These are phyloP conservation scores for Xenentodon cancila DNA, from an alignment of 2,797 vertebrate genomes.

Conservation along the genomic window DNA sequence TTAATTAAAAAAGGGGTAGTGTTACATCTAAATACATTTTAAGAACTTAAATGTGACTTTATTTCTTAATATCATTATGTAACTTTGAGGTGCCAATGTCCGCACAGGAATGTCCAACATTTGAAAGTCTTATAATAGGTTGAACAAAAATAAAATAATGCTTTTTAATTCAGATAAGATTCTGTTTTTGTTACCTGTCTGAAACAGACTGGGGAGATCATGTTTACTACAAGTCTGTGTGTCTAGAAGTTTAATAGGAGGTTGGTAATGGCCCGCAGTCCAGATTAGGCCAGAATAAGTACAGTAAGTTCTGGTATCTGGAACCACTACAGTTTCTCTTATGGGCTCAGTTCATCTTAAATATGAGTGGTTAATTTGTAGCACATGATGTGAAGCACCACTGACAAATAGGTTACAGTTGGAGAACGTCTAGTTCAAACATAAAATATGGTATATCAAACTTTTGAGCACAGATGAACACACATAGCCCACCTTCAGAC, in stretches of 20 bases:
- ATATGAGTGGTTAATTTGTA: slow-evolving; percentile 42
- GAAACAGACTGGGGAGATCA: slow-evolving; percentile 17
- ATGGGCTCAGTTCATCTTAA: slow-evolving; percentile 36
- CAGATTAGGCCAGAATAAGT: slow-evolving; percentile 7
- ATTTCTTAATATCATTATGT: no score
- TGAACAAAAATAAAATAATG: no score
- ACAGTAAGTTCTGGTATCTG: slow-evolving; percentile 43
- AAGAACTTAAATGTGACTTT: no score
- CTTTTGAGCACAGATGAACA: neutral
- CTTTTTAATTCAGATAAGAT: neutral
- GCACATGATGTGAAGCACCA: slow-evolving; percentile 23
- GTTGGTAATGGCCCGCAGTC: slow-evolving; percentile 22
- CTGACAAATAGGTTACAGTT: slow-evolving; percentile 47
- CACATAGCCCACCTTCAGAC: slow-evolving; percentile 22
- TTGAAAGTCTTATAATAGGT: no score
- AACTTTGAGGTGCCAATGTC: no score
- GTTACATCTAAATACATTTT: no score
- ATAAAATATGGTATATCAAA: slow-evolving; percentile 30
- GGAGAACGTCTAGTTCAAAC: slow-evolving; percentile 38
- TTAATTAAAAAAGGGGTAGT: no score
- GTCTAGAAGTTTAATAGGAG: slow-evolving; percentile 7
- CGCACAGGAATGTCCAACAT: no score
- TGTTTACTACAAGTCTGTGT: slow-evolving; percentile 6
- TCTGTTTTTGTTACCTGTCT: slow-evolving; percentile 20
- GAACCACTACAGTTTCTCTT: slow-evolving; percentile 21